A percentile compares a stretch with the other conserved stretches of the same genome.
These are phyloP conservation scores for Parnassius mnemosyne DNA, from an alignment of 2,888 invertebrate species.

Conservation along the genomic window DNA sequence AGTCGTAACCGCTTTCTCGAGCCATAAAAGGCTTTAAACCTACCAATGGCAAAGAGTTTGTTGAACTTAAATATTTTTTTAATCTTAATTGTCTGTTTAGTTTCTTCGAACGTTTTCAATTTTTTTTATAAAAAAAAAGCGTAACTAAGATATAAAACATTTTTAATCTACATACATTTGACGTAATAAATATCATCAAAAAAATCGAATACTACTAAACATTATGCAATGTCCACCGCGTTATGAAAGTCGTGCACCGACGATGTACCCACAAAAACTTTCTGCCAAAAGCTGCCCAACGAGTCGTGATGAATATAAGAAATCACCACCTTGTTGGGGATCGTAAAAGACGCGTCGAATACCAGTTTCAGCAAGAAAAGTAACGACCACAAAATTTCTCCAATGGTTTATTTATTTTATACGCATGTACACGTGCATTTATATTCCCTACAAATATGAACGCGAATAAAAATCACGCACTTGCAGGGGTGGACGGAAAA, in stretches of 20 bases:
- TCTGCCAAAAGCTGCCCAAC: constrained; percentile 67
- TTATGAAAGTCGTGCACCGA: constrained; percentile 47
- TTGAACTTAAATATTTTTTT: no score
- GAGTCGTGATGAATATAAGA: constrained; percentile 69
- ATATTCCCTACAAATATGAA: constrained; percentile 35
- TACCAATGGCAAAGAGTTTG: neutral
- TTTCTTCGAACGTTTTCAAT: no score
- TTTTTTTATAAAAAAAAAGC: no score
- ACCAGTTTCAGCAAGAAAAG: constrained; percentile 32
- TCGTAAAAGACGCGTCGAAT: constrained; percentile 39
- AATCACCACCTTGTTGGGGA: constrained; percentile 64
- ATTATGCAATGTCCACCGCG: constrained; percentile 27
- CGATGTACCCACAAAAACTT: constrained; percentile 55
- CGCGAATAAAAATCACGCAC: constrained; percentile 43
- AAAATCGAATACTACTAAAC: constrained; percentile 10
- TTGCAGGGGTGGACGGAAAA: constrained; percentile 43
- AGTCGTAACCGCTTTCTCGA: no score
- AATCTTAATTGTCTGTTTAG: no score
- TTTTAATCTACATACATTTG: no score
- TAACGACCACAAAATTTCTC: constrained; percentile 27
- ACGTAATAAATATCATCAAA: neutral
- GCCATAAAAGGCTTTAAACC: neutral
- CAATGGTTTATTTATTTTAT: constrained; percentile 25
- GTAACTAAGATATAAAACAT: no score
- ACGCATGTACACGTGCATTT: constrained; percentile 15